Evolutionary conservation across 1,140 invertebrate genomes (phyloP).

Genomic region (Drosophila sulfurigaster): DNA sequence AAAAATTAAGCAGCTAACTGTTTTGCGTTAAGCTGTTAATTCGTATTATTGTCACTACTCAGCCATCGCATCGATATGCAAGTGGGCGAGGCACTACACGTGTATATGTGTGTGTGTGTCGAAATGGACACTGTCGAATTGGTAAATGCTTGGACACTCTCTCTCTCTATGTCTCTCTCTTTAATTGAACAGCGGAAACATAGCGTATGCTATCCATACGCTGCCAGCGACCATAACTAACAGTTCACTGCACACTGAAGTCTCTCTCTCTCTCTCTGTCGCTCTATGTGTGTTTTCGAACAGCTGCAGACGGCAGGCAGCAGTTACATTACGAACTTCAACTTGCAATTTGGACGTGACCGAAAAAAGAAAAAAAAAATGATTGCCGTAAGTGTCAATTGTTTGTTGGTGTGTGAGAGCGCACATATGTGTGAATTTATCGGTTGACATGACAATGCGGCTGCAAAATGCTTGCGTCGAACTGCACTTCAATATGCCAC

Average conservation of each 20-base stretch:
- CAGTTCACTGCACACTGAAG: conserved; percentile 69
- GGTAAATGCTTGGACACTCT: conserved; percentile 49
- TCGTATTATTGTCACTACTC: conserved; percentile 47
- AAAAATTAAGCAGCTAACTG: conserved; percentile 50
- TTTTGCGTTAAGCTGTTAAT: conserved; percentile 57
- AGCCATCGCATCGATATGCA: not conserved
- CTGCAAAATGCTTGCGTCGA: conserved; percentile 82
- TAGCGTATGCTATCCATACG: conserved; percentile 61
- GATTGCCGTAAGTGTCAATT: conserved; percentile 82
- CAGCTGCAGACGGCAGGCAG: conserved; percentile 33
- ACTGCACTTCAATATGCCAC: conserved; percentile 78
- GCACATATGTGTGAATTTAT: conserved; percentile 79
- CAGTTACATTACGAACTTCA: conserved; percentile 52
- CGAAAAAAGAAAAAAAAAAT: conserved; percentile 53
- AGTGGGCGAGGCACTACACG: not conserved
- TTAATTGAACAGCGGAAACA: conserved; percentile 58
- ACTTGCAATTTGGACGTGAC: conserved; percentile 70
- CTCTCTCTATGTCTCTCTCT: not conserved
- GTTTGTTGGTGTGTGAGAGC: conserved; percentile 73
- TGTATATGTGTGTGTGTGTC: not conserved
- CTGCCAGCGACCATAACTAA: conserved; percentile 73
- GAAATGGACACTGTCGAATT: conserved; percentile 23
- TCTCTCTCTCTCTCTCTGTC: not conserved
- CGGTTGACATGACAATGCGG: conserved; percentile 83
- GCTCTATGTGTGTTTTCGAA: not conserved